Evolutionary conservation across 2,113 vertebrate genomes (phyloP).

Genomic region (Pongo abelii): DNA sequence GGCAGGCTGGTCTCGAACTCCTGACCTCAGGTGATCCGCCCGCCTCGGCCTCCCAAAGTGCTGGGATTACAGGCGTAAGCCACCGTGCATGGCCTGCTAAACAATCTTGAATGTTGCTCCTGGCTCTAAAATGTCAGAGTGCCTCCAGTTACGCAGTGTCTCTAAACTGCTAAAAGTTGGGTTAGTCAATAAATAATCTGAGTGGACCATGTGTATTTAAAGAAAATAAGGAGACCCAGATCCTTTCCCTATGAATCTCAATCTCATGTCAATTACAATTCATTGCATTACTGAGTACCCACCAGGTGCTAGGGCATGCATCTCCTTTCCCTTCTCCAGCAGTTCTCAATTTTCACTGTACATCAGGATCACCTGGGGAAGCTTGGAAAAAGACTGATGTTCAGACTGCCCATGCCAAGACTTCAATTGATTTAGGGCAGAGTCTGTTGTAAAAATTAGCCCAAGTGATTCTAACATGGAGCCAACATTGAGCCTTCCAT

Average conservation of each 20-base stretch:
- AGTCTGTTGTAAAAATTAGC: background rate
- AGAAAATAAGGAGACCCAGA: background rate
- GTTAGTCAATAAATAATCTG: background rate
- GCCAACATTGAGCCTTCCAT: background rate
- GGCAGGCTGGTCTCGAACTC: too few species aligned
- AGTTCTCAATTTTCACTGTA: background rate
- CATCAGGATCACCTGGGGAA: background rate
- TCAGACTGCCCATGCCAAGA: background rate
- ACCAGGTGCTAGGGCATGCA: background rate
- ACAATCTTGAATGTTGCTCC: background rate
- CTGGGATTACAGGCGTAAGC: too few species aligned
- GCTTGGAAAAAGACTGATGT: background rate
- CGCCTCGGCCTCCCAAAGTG: too few species aligned
- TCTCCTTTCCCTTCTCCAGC: background rate
- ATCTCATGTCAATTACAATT: background rate
- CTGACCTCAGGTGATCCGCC: too few species aligned
- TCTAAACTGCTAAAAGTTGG: slow-evolving; percentile 3
- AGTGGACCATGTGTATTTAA: background rate
- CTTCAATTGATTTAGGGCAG: background rate
- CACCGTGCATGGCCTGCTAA: background rate
- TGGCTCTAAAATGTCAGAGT: background rate
- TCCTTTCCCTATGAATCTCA: background rate
- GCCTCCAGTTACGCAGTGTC: background rate
- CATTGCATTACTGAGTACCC: background rate
- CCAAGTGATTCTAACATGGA: background rate